Percentiles rank a stretch among this genome's conserved stretches.
Evolutionary conservation across 1,140 invertebrate genomes (phyloP).

Genomic region (Drosophila tani): DNA sequence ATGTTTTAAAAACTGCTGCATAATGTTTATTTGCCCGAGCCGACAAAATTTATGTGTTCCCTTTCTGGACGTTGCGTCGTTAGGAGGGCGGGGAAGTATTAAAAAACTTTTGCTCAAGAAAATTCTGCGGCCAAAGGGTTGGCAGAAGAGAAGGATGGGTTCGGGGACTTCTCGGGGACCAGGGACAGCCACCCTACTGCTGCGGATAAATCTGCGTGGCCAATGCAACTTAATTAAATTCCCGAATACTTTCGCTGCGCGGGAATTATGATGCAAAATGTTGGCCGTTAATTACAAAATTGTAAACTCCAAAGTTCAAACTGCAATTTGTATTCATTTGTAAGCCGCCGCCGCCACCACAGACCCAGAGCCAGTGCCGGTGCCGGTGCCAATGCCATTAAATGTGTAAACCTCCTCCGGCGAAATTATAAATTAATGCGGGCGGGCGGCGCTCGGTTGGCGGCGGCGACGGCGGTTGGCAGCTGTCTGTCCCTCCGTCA

Average conservation of each 20-base stretch:
- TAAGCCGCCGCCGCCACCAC: conserved; percentile 43
- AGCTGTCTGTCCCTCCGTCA: conserved; percentile 56
- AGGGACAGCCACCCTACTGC: conserved; percentile 32
- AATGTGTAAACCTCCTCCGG: conserved; percentile 59
- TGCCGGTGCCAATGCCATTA: conserved; percentile 54
- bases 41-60: conserved; percentile 72
- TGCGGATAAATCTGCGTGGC: conserved; percentile 75
- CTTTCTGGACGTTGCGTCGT: conserved; percentile 1
- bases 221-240: conserved; percentile 82
- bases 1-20: conserved; percentile 68
- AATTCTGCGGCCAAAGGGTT: conserved; percentile 62
- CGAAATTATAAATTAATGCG: conserved; percentile 81
- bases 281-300: conserved; percentile 78
- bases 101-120: conserved; percentile 78
- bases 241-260: conserved; percentile 64
- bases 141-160: neutral
- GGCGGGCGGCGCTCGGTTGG: conserved; percentile 16
- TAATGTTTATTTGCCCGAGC: conserved; percentile 75
- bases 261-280: conserved; percentile 78
- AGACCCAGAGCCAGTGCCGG: neutral
- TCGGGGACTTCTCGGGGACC: neutral
- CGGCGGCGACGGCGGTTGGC: conserved; percentile 11
- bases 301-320: conserved; percentile 79
- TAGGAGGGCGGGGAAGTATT: conserved; percentile 59
- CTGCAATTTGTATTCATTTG: conserved; percentile 82